Percentiles rank a stretch among this genome's conserved stretches.
Conservation (phyloP, 2,113 vertebrate species). For the Emydura subglobosa region DNA sequence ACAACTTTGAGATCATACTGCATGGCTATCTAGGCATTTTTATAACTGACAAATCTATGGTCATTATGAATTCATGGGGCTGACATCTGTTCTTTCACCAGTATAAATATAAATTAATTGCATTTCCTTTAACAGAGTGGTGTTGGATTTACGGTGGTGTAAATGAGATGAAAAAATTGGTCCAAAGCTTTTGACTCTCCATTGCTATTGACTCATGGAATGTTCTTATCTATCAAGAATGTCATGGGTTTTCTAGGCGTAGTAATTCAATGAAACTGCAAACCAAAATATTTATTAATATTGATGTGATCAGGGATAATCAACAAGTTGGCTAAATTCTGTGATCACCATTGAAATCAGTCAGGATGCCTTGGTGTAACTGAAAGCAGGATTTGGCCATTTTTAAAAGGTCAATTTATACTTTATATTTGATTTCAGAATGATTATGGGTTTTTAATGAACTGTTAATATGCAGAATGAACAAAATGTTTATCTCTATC, state of each 20-base stretch:
- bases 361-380: background rate
- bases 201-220: background rate
- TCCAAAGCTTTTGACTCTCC: background rate
- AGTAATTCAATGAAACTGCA: background rate
- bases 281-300: background rate
- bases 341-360: background rate
- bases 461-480: background rate
- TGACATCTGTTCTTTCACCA: background rate
- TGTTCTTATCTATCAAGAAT: background rate
- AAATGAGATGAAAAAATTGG: background rate
- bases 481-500: background rate
- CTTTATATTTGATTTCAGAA: background rate
- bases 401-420: background rate
- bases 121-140: background rate
- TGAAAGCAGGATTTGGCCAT: background rate
- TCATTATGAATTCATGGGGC: background rate
- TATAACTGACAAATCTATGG: accelerated
- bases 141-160: background rate
- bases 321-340: background rate
- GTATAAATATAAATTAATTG: background rate
- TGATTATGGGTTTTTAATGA: background rate
- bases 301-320: background rate
- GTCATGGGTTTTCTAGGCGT: background rate
- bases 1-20: background rate
- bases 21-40: background rate